A percentile compares a stretch with the other conserved stretches of the same genome.
Evolutionary conservation across 2,797 vertebrate genomes (phyloP).

Genomic region (Sebastes nivosus): DNA sequence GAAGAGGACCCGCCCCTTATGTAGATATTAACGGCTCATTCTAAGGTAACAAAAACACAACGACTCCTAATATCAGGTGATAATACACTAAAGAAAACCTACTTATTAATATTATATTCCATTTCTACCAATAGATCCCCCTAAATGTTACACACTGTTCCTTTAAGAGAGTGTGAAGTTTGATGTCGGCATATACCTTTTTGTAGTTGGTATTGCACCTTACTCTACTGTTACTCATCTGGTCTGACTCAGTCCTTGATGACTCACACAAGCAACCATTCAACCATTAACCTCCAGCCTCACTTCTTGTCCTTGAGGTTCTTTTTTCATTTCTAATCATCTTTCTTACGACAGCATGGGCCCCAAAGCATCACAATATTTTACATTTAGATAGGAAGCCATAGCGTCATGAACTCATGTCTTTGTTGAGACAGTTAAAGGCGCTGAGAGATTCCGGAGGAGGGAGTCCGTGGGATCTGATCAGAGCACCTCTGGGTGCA

Average conservation of each 20-base stretch:
- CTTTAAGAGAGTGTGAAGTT: neutral
- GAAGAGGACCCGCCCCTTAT: too few species aligned
- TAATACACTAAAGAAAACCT: fast-evolving
- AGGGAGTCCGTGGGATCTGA: neutral
- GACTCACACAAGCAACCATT: slow-evolving; percentile 44
- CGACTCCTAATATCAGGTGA: too few species aligned
- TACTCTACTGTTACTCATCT: slow-evolving; percentile 27
- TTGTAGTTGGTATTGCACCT: neutral
- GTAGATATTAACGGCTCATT: too few species aligned
- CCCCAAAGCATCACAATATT: neutral
- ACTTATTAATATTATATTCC: too few species aligned
- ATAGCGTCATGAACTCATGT: neutral
- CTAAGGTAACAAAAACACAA: too few species aligned
- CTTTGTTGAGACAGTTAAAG: neutral
- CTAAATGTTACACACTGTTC: neutral
- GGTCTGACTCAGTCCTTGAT: slow-evolving; percentile 46
- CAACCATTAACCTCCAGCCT: neutral
- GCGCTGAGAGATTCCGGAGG: neutral
- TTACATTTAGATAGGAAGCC: neutral
- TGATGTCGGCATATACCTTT: neutral
- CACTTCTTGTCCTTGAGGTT: slow-evolving; percentile 16
- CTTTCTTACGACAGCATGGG: neutral
- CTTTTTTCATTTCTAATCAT: neutral
- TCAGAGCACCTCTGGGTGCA: neutral
- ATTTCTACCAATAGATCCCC: too few species aligned